phyloP scores from a whole-genome alignment of 2,888 invertebrate species.

The Phortica okadai region DNA sequence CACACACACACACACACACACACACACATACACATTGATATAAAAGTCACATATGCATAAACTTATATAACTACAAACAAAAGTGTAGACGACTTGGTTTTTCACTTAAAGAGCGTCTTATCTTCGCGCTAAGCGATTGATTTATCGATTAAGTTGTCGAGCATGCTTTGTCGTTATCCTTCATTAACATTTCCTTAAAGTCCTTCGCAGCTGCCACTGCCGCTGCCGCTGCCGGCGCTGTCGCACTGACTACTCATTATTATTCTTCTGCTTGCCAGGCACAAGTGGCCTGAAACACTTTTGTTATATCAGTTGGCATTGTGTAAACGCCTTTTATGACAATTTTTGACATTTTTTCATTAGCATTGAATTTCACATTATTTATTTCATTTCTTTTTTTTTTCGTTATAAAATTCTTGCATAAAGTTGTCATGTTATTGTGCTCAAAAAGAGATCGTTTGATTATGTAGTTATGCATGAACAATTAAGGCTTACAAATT shows the following conservation, averaged over 20 bases:
- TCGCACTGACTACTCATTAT: not conserved
- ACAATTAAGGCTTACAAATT: too few relatives aligned
- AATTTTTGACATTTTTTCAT: not conserved
- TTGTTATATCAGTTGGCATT: not conserved
- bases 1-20: constrained; percentile 36
- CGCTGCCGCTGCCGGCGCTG: not conserved
- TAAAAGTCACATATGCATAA: not conserved
- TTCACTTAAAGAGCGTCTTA: constrained; percentile 11
- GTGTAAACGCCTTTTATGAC: not conserved
- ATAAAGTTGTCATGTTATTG: too few relatives aligned
- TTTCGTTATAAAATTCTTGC: not conserved
- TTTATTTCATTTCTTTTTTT: not conserved
- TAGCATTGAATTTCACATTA: not conserved
- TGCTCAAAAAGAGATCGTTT: too few relatives aligned
- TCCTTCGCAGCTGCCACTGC: constrained; percentile 38
- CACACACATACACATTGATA: not conserved
- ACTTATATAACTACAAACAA: constrained; percentile 20
- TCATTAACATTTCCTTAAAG: constrained; percentile 60
- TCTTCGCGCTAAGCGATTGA: constrained; percentile 62
- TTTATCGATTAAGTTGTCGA: constrained; percentile 72
- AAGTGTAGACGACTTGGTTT: not conserved
- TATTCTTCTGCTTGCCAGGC: not conserved
- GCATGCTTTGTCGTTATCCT: constrained; percentile 55
- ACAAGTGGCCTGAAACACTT: not conserved
- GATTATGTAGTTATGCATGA: too few relatives aligned